Evolutionary conservation across 2,113 vertebrate species (phyloP).

Genomic region (Clarias batrachus): DNA sequence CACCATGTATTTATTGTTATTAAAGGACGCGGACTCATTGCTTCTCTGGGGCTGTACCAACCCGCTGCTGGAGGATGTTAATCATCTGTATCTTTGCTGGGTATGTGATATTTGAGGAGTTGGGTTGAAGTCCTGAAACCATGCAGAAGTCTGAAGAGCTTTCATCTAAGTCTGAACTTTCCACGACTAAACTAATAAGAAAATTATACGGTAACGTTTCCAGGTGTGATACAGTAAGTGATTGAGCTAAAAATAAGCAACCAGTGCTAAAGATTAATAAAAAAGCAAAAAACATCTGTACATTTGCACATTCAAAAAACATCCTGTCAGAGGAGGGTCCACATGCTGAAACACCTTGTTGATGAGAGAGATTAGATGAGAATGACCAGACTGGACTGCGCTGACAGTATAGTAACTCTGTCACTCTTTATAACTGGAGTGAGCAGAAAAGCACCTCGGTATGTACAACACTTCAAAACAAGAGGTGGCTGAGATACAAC

Average conservation of each 20-base stretch:
- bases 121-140: background rate
- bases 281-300: background rate
- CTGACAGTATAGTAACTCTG: background rate
- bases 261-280: background rate
- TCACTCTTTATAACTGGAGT: background rate
- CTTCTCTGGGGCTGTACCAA: background rate
- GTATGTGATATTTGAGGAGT: conserved; percentile 17
- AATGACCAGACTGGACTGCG: background rate
- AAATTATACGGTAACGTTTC: background rate
- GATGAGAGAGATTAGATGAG: background rate
- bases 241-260: background rate
- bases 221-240: background rate
- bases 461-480: background rate
- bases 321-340: background rate
- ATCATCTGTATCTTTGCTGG: conserved; percentile 9
- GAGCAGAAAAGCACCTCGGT: background rate
- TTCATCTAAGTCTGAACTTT: conserved; percentile 1
- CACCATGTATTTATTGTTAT: conserved; percentile 3
- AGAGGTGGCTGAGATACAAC: background rate
- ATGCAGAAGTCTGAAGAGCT: background rate
- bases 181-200: background rate
- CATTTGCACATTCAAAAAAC: background rate
- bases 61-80: background rate
- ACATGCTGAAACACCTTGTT: background rate
- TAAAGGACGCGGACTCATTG: background rate